These are phyloP conservation scores for Nematopogon swammerdamellus DNA, from an alignment of 2,888 invertebrate species.

Conservation along the genomic window DNA sequence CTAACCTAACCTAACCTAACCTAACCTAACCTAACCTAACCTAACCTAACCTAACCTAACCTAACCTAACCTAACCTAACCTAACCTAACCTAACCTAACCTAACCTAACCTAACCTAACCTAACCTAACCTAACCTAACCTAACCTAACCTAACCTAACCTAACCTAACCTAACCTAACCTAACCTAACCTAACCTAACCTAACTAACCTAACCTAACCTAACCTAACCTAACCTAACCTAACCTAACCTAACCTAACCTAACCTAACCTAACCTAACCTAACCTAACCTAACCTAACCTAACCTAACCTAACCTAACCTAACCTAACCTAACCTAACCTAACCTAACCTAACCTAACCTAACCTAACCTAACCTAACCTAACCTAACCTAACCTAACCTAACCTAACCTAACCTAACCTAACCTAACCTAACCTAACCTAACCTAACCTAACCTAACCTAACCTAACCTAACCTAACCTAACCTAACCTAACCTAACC, in stretches of 20 bases:
- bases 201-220: conserved; percentile 9
- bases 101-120: conserved; percentile 4
- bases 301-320: conserved; percentile 7
- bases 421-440: conserved; percentile 11
- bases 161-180: conserved; percentile 8
- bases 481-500: conserved; percentile 9
- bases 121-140: conserved; percentile 4
- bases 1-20: conserved; percentile 6
- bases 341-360: conserved; percentile 12
- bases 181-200: conserved; percentile 9
- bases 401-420: conserved; percentile 12
- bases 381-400: conserved; percentile 12
- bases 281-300: conserved; percentile 8
- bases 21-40: conserved; percentile 6
- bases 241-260: conserved; percentile 7
- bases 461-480: conserved; percentile 11
- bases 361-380: conserved; percentile 11
- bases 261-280: conserved; percentile 9
- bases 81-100: conserved; percentile 6
- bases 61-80: conserved; percentile 6
- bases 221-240: conserved; percentile 7
- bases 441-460: conserved; percentile 11
- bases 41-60: conserved; percentile 5
- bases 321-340: conserved; percentile 9
- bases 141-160: conserved; percentile 7